Evolutionary conservation across 2,113 vertebrate genomes (phyloP).

Genomic region (Nycticryphes semicollaris): DNA sequence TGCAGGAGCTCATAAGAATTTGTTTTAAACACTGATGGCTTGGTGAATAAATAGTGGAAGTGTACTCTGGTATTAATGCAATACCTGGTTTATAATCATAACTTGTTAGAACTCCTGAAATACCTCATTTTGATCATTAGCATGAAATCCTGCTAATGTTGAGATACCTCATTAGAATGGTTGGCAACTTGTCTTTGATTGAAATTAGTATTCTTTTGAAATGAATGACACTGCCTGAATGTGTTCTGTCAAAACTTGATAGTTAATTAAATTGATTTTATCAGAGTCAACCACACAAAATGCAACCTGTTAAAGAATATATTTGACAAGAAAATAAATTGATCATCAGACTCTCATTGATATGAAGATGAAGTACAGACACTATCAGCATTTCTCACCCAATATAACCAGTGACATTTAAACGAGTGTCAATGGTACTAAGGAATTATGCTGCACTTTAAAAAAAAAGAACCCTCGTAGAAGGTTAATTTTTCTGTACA

Average conservation of each 20-base stretch:
- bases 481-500: constrained; percentile 22
- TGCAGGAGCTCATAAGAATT: constrained; percentile 25
- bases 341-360: constrained; percentile 49
- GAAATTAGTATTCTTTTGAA: constrained; percentile 74
- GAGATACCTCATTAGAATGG: constrained; percentile 70
- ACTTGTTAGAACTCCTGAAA: constrained; percentile 64
- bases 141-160: constrained; percentile 64
- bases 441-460: background rate
- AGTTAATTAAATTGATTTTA: constrained; percentile 77
- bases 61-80: constrained; percentile 65
- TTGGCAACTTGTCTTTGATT: constrained; percentile 70
- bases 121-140: constrained; percentile 70
- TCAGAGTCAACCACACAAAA: constrained; percentile 65
- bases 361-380: constrained; percentile 46
- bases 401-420: background rate
- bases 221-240: constrained; percentile 71
- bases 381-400: background rate
- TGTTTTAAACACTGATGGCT: constrained; percentile 49
- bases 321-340: constrained; percentile 72
- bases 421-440: background rate
- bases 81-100: constrained; percentile 47
- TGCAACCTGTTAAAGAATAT: constrained; percentile 59
- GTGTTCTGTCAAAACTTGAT: constrained; percentile 69
- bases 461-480: background rate
- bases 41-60: constrained; percentile 64